Evolutionary conservation across 2,888 invertebrate genomes (phyloP).

Genomic region (Platerodrilus igneus): DNA sequence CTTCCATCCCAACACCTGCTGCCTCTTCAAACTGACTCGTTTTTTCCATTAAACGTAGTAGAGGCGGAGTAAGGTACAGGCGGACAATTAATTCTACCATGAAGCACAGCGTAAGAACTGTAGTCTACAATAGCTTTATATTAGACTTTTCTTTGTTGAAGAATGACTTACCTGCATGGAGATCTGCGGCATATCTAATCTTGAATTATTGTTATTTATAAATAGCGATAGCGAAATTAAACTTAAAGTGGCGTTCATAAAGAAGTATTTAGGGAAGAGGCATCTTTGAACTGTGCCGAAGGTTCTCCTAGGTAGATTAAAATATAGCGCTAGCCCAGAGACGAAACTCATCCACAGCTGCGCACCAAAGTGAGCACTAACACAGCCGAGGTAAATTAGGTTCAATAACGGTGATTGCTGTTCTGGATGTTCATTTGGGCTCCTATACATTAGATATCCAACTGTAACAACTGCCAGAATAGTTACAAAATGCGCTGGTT

Average conservation of each 20-base stretch:
- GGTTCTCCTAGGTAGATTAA: conserved; percentile 77
- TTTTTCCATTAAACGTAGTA: conserved; percentile 66
- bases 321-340: conserved; percentile 82
- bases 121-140: conserved; percentile 51
- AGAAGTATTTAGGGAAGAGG: conserved; percentile 82
- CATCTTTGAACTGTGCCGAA: conserved; percentile 85
- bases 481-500: conserved; percentile 74
- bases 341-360: conserved; percentile 93
- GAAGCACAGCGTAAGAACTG: conserved; percentile 61
- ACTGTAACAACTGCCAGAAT: conserved; percentile 57
- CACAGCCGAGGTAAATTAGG: conserved; percentile 70
- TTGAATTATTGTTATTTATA: conserved; percentile 57
- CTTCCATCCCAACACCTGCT: conserved; percentile 73
- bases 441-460: conserved; percentile 50
- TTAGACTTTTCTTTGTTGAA: conserved; percentile 25
- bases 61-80: conserved; percentile 70
- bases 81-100: conserved; percentile 70
- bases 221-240: conserved; percentile 69
- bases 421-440: conserved; percentile 34
- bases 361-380: conserved; percentile 78
- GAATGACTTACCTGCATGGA: conserved; percentile 50
- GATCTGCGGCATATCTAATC: conserved; percentile 50
- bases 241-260: conserved; percentile 70
- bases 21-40: conserved; percentile 72
- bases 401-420: conserved; percentile 50